Conservation (phyloP, 2,113 vertebrate genomes). For the Tupaia chinensis region DNA sequence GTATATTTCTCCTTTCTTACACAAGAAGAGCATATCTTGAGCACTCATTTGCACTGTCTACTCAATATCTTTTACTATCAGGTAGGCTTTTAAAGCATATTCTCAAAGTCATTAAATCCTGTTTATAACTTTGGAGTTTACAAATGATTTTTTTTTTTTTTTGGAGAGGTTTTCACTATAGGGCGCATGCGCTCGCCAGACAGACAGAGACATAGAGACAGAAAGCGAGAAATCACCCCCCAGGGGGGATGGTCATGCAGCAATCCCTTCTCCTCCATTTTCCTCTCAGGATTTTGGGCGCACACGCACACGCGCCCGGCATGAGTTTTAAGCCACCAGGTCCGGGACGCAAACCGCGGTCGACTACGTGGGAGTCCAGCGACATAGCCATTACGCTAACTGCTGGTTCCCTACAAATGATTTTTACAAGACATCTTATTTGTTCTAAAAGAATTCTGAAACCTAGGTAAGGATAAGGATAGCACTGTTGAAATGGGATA, state of each 20-base stretch:
- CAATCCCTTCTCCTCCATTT: no score
- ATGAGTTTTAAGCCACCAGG: no score
- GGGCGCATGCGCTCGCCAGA: no score
- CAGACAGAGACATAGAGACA: no score
- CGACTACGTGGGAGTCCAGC: no score
- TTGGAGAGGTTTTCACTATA: no score
- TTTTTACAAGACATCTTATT: neutral
- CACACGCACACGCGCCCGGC: no score
- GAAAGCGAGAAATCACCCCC: no score
- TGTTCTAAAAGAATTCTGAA: slow-evolving; percentile 62
- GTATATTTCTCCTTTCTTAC: neutral
- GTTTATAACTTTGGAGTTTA: slow-evolving; percentile 4
- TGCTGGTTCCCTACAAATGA: neutral
- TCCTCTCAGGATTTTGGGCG: no score
- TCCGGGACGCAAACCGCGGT: no score
- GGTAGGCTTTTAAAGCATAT: neutral
- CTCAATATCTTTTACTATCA: neutral
- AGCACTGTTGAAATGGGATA: neutral
- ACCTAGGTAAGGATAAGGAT: slow-evolving; percentile 1
- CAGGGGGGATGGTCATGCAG: no score
- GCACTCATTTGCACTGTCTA: neutral
- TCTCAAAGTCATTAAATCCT: slow-evolving; percentile 17
- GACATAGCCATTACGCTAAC: no score
- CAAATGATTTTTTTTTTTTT: neutral
- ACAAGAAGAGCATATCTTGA: neutral